Evolutionary conservation across 1,140 invertebrate genomes (phyloP), one percentile per base, ranked within the genome.

Genomic region (Drosophila sp.): DNA sequence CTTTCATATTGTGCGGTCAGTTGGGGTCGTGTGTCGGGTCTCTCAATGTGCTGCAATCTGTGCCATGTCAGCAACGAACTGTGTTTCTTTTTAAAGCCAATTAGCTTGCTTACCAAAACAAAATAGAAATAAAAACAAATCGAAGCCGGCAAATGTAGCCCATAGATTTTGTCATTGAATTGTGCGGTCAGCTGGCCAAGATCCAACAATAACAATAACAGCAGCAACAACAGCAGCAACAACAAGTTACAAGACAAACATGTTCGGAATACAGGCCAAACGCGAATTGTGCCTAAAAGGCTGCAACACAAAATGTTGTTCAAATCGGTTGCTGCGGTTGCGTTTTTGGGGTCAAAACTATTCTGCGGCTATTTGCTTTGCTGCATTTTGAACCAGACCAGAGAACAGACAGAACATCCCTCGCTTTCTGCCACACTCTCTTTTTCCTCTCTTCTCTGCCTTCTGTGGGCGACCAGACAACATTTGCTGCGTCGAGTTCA

Each of bases 311-410:
- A 71, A 72, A 61, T 64, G 59, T 54, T 71, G 58, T 72, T 72
- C 36, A 25, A 51, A 72, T 61, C 59, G 61, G 69, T 45, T 53
- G 67, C 41, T 76, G 61, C 62, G 76, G 64, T 72, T 66, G 40
- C 63, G 69, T 78, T 72, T 78, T 45, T 62, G 18, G 32, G 21
- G 58, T 67, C 57, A 53, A 72, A 89, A 89, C 83, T 89, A 89
- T 89, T 89, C 89, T 89, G 83, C 80, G 83, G 83, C 80, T 80
- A 78, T 83, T 89, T 89, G 83, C 80, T 73, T 89, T 89, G 76
- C 50, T 83, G 80, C 80, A 82, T 78, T 76, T 72, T 83, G 64
- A 79, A 61, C 65, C 57, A 67, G 51, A 61, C 76, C 32, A 64
- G 45, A 77, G 62, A 36, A 43, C 41, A 54, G 21, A 48, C 4